phyloP scores from a whole-genome alignment of 2,797 vertebrate species.

The Bovichtus diacanthus region DNA sequence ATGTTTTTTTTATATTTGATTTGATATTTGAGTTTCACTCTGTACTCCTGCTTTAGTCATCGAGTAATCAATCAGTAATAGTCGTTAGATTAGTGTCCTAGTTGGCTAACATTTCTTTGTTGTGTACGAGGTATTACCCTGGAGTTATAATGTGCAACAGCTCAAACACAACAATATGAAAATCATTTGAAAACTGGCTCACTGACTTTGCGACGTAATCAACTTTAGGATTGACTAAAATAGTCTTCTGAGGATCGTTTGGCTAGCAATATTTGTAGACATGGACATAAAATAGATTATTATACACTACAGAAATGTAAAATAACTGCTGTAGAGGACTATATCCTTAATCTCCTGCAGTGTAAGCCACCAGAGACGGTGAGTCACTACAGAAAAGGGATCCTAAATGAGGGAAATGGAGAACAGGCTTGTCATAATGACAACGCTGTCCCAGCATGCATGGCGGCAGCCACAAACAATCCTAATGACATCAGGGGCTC shows the following conservation, averaged over 20 bases:
- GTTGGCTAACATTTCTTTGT: not conserved
- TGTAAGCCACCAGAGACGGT: conserved; percentile 44
- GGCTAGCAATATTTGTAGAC: not conserved
- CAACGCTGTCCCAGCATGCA: conserved; percentile 72
- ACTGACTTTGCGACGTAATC: not conserved
- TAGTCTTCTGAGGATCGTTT: not conserved
- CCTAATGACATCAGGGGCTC: conserved; percentile 75
- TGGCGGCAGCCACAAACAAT: conserved; percentile 75
- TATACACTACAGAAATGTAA: conserved; percentile 15
- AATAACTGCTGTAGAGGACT: conserved; percentile 34
- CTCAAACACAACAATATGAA: not conserved
- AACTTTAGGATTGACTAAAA: not conserved
- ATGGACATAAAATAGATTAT: conserved; percentile 7
- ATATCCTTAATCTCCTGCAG: conserved; percentile 42
- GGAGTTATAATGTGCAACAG: not conserved
- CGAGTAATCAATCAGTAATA: not conserved
- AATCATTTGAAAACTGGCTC: not conserved
- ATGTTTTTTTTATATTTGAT: not conserved
- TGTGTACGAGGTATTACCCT: not conserved
- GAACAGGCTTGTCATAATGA: conserved; percentile 61
- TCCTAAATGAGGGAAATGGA: conserved; percentile 67
- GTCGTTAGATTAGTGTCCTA: not conserved
- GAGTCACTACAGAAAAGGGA: conserved; percentile 57
- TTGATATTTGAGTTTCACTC: not conserved
- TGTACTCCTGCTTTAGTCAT: not conserved